Percentiles rank a stretch among this genome's conserved stretches.
These are phyloP conservation scores for Porphyrio hochstetteri DNA, from an alignment of 2,113 vertebrate genomes.

Conservation along the genomic window DNA sequence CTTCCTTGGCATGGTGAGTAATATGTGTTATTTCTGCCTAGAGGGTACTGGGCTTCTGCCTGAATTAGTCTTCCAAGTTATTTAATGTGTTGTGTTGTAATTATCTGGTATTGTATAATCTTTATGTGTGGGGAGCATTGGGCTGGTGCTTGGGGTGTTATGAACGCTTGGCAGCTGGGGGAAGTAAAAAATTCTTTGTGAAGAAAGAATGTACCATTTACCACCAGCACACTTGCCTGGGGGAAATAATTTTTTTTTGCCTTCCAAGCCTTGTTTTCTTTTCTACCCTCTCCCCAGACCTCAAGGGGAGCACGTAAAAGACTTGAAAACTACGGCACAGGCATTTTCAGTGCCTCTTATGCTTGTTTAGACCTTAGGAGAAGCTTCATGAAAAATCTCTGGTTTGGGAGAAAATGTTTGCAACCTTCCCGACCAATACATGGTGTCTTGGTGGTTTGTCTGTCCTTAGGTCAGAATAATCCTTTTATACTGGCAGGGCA, in stretches of 20 bases:
- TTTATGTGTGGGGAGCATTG: rapidly evolving
- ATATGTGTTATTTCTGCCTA: not conserved
- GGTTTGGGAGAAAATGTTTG: not conserved
- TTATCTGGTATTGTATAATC: not conserved
- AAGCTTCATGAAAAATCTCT: not conserved
- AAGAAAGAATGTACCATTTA: not conserved
- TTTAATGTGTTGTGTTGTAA: not conserved
- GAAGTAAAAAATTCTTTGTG: not conserved
- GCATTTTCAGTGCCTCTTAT: not conserved
- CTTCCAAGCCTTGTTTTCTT: not conserved
- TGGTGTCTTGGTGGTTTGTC: not conserved
- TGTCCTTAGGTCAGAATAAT: not conserved
- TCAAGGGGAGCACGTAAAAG: not conserved
- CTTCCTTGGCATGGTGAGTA: rapidly evolving
- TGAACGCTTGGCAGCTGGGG: rapidly evolving
- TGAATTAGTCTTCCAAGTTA: not conserved
- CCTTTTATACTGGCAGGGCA: not conserved
- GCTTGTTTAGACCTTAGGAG: not conserved
- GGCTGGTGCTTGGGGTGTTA: not conserved
- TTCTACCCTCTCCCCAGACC: not conserved
- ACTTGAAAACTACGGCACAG: not conserved
- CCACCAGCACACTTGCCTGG: not conserved
- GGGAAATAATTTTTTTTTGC: not conserved
- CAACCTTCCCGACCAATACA: not conserved
- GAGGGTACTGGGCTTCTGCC: not conserved